Evolutionary conservation across 2,888 invertebrate genomes (phyloP), one percentile per base, ranked within the genome.

Genomic region (Atethmia centrago): DNA sequence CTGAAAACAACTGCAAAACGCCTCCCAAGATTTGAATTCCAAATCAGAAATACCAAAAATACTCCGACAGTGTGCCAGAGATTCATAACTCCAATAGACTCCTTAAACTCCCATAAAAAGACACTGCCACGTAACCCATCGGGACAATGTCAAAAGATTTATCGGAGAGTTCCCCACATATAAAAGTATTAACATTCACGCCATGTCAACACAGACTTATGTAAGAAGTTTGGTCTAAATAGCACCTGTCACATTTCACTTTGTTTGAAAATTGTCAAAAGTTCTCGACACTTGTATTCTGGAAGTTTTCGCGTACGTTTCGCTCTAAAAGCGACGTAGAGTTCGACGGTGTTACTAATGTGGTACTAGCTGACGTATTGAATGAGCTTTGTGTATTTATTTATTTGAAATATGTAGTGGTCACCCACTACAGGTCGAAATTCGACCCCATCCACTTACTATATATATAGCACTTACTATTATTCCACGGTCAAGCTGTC

Each of bases 171-270:
- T 51, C 71, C 42, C 51, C 51, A 16, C 71, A 42, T 4, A 53
- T 71, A 85, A 78, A 86, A 85, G 87, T 87, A 89, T 88, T 90
- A 90, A 88, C 87, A 90, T 88, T 90, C 86, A 82, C 75, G 78
- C 79, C 83, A 80, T 82, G 83, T 84, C 85, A 88, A 80, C 83
- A 82, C 62, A 71, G 77, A 79, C 75, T 85, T 88, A 88, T 85
- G 82, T 66, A 80, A 71, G 81, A 89, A 89, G 82, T 89, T 89
- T 62, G 77, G 72, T 82, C 85, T 86, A 85, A 87, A 89, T 84
- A 86, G 82, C 89, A 90, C 89, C 90, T 90, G 90, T 83, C 87
- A 85, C 87, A 84, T 87, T 77, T 85, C 85, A 85, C 86, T 88
- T 89, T 87, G 88, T 88, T 88, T 88, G 82, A 84, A 85, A 87